A percentile compares a stretch with the other conserved stretches of the same genome.
These are phyloP conservation scores for Vulpes vulpes DNA, from an alignment of 2,113 vertebrate genomes.

Conservation along the genomic window DNA sequence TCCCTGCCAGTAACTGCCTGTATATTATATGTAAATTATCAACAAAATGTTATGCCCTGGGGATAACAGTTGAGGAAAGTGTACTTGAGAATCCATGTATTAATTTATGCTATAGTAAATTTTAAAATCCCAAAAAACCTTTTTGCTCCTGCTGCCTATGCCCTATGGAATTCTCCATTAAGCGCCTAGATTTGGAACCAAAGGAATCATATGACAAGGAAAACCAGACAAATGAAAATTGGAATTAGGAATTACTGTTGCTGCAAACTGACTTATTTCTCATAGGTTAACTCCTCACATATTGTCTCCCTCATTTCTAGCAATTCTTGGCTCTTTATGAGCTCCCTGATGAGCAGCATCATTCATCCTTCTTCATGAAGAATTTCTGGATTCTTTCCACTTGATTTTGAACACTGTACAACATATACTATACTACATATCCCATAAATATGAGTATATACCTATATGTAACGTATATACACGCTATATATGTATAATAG, in stretches of 20 bases:
- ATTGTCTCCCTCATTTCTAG: accelerated
- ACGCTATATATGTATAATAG: accelerated
- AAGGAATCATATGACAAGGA: not conserved
- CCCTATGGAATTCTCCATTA: not conserved
- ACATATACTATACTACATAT: not conserved
- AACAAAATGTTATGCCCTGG: not conserved
- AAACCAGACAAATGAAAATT: not conserved
- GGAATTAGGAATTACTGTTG: not conserved
- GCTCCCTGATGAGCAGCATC: not conserved
- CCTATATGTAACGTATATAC: not conserved
- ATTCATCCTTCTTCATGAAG: not conserved
- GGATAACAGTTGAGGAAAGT: not conserved
- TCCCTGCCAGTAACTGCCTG: not conserved
- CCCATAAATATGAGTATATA: not conserved
- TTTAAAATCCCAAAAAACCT: not conserved
- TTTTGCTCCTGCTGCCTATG: not conserved
- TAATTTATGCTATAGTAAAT: not conserved
- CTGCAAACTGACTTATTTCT: accelerated
- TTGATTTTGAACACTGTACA: not conserved
- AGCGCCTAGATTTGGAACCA: accelerated
- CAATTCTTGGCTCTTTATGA: not conserved
- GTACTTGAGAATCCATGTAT: not conserved
- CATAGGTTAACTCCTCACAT: accelerated
- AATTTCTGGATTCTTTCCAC: not conserved
- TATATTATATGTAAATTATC: not conserved